Percentiles rank a stretch among this genome's conserved stretches.
These are phyloP conservation scores for Lymantria dispar DNA, from an alignment of 2,888 invertebrate species.

Conservation along the genomic window DNA sequence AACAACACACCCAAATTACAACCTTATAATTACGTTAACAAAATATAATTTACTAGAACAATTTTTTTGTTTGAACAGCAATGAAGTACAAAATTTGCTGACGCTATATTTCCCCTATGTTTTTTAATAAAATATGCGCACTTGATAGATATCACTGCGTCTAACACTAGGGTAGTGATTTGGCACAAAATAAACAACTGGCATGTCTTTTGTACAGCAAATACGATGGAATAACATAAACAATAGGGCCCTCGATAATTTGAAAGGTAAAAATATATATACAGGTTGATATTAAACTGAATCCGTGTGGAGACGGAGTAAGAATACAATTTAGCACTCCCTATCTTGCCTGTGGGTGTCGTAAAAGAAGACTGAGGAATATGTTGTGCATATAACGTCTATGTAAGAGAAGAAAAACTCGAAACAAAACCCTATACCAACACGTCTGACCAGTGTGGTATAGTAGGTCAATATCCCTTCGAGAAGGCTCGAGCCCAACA, in stretches of 20 bases:
- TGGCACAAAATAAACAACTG: slow-evolving; percentile 77
- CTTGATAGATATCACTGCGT: slow-evolving; percentile 70
- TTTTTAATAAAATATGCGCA: slow-evolving; percentile 75
- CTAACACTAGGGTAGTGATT: slow-evolving; percentile 66
- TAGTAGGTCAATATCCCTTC: too few relatives aligned
- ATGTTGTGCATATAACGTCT: too few relatives aligned
- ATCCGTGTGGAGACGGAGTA: too few relatives aligned
- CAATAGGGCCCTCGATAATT: slow-evolving; percentile 53
- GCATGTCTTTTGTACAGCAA: slow-evolving; percentile 66
- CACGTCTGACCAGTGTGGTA: too few relatives aligned
- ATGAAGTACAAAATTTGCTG: slow-evolving; percentile 23
- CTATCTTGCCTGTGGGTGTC: too few relatives aligned
- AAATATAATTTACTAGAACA: slow-evolving; percentile 6
- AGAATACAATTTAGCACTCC: too few relatives aligned
- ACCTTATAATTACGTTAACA: neutral
- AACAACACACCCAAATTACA: neutral
- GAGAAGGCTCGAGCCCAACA: too few relatives aligned
- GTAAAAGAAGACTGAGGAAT: too few relatives aligned
- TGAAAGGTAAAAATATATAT: slow-evolving; percentile 56
- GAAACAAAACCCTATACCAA: too few relatives aligned
- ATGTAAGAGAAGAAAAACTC: too few relatives aligned
- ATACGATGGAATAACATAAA: slow-evolving; percentile 77
- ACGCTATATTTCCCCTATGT: slow-evolving; percentile 55
- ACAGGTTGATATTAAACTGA: slow-evolving; percentile 44
- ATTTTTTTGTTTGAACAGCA: slow-evolving; percentile 4